Conservation (phyloP, 2,797 vertebrate species). For the Halcyon chelicuti region DNA sequence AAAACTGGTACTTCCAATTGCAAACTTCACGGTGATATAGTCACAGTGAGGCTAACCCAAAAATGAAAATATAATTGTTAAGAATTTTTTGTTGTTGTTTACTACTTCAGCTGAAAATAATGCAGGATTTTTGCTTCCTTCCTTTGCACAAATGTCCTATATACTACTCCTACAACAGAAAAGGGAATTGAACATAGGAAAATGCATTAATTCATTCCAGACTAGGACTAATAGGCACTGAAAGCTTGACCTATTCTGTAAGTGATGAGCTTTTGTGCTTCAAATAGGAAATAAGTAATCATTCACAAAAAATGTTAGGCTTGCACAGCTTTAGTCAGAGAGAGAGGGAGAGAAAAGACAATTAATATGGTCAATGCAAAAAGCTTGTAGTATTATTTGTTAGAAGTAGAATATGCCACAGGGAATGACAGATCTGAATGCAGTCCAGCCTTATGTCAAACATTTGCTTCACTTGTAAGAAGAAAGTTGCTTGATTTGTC, state of each 20-base stretch:
- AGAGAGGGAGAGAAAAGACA: not conserved
- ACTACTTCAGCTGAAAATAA: not conserved
- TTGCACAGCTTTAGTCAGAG: not conserved
- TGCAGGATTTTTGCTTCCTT: not conserved
- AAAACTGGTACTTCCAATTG: not conserved
- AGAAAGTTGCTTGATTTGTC: constrained; percentile 75
- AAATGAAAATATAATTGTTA: not conserved
- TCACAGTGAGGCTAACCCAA: not conserved
- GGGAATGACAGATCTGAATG: constrained; percentile 46
- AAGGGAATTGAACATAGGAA: not conserved
- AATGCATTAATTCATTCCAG: constrained; percentile 38
- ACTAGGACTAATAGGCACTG: constrained; percentile 27
- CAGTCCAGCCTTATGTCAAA: constrained; percentile 60
- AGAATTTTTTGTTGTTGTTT: not conserved
- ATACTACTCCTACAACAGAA: not conserved
- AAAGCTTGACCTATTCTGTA: constrained; percentile 49
- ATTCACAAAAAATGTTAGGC: constrained; percentile 40
- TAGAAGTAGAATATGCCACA: constrained; percentile 29
- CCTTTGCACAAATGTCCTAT: not conserved
- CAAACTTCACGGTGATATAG: not conserved
- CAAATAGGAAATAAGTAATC: constrained; percentile 55
- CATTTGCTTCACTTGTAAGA: constrained; percentile 69
- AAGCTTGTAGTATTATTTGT: constrained; percentile 50
- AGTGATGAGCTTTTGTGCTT: constrained; percentile 56
- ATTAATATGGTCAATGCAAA: not conserved